Evolutionary conservation across 1,140 invertebrate genomes (phyloP).

Genomic region (Drosophila sproati): DNA sequence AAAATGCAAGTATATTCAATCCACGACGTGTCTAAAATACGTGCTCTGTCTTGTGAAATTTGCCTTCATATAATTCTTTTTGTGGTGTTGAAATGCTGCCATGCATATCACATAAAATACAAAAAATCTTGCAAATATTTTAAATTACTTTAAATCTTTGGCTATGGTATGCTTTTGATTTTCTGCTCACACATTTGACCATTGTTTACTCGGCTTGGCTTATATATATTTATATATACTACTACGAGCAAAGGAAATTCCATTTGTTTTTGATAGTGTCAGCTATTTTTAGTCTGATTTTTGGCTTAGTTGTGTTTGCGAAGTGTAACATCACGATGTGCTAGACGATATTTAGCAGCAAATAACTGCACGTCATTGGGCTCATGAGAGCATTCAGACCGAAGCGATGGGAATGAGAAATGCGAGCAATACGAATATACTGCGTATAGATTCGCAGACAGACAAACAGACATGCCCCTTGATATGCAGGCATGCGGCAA

Average conservation of each 20-base stretch:
- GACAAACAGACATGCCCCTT: constrained; percentile 18
- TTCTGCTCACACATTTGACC: background rate
- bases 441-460: constrained; percentile 38
- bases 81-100: background rate
- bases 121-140: constrained; percentile 21
- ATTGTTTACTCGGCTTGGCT: constrained; percentile 15
- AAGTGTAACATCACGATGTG: constrained; percentile 55
- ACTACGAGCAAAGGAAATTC: constrained; percentile 36
- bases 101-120: constrained; percentile 3
- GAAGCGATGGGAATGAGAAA: constrained; percentile 7
- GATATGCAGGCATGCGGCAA: constrained; percentile 43
- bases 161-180: constrained; percentile 17
- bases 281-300: constrained; percentile 61
- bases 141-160: constrained; percentile 47
- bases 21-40: background rate
- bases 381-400: constrained; percentile 48
- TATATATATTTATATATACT: constrained; percentile 5
- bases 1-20: background rate
- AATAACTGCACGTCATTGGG: constrained; percentile 57
- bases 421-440: background rate
- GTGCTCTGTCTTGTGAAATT: too few species aligned
- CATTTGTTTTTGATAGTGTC: constrained; percentile 57
- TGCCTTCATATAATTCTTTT: background rate
- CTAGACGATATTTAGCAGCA: constrained; percentile 42
- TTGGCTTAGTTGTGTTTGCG: constrained; percentile 37